Evolutionary conservation across 2,888 invertebrate genomes (phyloP).

Genomic region (Ametastegia equiseti): DNA sequence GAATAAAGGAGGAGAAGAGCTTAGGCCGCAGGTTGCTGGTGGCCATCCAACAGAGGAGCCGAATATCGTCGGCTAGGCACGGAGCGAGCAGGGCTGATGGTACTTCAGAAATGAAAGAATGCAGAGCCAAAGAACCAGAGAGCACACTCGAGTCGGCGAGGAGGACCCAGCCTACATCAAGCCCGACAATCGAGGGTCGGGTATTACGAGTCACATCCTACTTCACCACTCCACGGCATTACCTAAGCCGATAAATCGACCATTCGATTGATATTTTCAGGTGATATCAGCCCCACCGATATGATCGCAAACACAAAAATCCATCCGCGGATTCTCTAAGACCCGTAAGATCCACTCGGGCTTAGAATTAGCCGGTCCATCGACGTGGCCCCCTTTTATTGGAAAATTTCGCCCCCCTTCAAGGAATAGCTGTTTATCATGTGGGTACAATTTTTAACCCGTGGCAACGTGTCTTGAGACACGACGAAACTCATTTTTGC

Average conservation of each 20-base stretch:
- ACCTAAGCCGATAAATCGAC: slow-evolving; percentile 31
- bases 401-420: no score
- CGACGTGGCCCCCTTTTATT: no score
- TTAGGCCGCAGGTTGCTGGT: neutral
- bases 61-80: slow-evolving; percentile 42
- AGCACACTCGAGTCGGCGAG: slow-evolving; percentile 60
- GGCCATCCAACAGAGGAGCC: neutral
- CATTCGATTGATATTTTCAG: slow-evolving; percentile 1
- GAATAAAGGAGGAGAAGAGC: neutral
- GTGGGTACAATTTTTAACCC: no score
- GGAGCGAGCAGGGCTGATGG: slow-evolving; percentile 26
- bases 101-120: slow-evolving; percentile 54
- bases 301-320: neutral
- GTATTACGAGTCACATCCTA: slow-evolving; percentile 53
- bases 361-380: no score
- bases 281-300: neutral
- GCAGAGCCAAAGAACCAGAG: slow-evolving; percentile 55
- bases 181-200: slow-evolving; percentile 58
- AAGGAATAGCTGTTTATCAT: no score
- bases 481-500: no score
- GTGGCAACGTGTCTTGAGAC: no score
- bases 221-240: neutral
- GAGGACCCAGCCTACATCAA: slow-evolving; percentile 55
- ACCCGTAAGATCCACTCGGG: no score
- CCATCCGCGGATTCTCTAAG: neutral